Conservation (phyloP, 2,888 invertebrate genomes). For the Germaria angustata region DNA sequence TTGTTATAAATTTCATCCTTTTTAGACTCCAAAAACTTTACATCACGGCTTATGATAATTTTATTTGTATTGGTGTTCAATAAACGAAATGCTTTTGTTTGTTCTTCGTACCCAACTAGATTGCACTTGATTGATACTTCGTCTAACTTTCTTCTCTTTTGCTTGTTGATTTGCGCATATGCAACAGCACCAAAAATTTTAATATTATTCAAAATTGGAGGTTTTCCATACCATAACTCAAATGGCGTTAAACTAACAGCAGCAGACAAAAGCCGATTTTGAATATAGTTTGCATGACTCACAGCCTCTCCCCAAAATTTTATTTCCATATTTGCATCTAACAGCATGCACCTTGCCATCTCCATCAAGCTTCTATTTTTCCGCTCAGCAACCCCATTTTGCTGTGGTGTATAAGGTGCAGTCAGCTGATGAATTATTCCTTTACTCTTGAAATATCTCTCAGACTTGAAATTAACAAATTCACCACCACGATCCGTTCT, state of each 20-base stretch:
- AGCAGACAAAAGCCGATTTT: not conserved
- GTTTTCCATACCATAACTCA: not conserved
- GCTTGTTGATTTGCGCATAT: not conserved
- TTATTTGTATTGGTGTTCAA: too few relatives aligned
- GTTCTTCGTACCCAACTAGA: too few relatives aligned
- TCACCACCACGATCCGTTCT: constrained; percentile 12
- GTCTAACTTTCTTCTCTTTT: not conserved
- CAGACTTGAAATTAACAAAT: not conserved
- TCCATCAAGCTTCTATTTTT: constrained; percentile 25
- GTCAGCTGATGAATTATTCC: constrained; percentile 18
- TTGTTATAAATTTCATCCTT: too few relatives aligned
- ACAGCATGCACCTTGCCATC: too few relatives aligned
- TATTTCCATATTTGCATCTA: not conserved
- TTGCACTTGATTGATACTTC: not conserved
- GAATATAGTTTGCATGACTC: not conserved
- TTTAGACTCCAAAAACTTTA: too few relatives aligned
- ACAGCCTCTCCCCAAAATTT: not conserved
- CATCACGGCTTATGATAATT: too few relatives aligned
- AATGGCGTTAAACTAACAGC: not conserved
- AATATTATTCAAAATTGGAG: not conserved
- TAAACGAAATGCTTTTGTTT: too few relatives aligned
- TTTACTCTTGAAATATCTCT: not conserved
- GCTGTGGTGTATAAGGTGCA: constrained; percentile 19
- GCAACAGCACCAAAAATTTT: not conserved
- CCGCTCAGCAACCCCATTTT: constrained; percentile 26